Conservation (phyloP, 2,888 invertebrate species). For the Trachelus troglodyta region DNA sequence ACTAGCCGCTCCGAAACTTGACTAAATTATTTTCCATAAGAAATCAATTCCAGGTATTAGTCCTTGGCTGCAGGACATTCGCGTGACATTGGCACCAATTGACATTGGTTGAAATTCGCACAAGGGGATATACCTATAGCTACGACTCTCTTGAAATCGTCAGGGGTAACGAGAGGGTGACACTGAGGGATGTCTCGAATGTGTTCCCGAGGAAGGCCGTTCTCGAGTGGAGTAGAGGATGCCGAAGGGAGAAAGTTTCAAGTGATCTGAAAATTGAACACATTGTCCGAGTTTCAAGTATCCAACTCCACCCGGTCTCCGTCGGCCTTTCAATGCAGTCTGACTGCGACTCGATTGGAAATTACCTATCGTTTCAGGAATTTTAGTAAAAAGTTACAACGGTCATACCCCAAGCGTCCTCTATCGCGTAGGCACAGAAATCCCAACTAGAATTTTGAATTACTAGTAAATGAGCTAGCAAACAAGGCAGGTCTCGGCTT, state of each 20-base stretch:
- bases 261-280: constrained; percentile 9
- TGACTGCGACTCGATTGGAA: constrained; percentile 8
- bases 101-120: background rate
- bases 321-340: background rate
- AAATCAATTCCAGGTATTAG: background rate
- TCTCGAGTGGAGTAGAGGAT: background rate
- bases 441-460: background rate
- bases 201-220: background rate
- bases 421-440: background rate
- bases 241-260: constrained; percentile 6
- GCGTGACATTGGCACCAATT: background rate
- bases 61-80: background rate
- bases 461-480: background rate
- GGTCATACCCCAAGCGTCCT: background rate
- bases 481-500: background rate
- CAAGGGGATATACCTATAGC: background rate
- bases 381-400: background rate
- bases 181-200: background rate
- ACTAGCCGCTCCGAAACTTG: background rate
- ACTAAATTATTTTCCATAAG: background rate
- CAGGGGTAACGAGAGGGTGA: background rate
- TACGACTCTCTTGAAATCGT: background rate
- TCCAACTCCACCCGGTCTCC: background rate
- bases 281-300: constrained; percentile 10
- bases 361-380: background rate